Base-by-base conservation (phyloP, 2,113 vertebrate species). In the Corythornis cristatus region DNA sequence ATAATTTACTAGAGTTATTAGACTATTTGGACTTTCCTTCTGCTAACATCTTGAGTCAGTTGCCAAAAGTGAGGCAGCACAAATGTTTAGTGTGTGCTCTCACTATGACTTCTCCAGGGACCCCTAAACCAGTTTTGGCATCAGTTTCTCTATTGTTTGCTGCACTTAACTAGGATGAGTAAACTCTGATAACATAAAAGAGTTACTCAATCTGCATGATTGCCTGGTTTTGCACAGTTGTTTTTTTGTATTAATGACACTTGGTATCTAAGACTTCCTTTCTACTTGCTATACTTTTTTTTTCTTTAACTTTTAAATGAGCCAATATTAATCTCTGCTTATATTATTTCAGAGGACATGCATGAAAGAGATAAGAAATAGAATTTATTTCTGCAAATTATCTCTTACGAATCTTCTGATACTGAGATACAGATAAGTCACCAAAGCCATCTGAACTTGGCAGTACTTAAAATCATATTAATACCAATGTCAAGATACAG, bases 41-140 rank as follows among this genome's bases (percentile, higher is more conserved):
- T 95, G 74, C 91, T 96, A 93, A 85, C 23, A 40, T 74, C 80
- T 92, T 94, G 93, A 89, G 85, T 92, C 72, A 88, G 88, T 89
- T 95, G 88, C 65, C 28, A 67, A 77, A 95, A 77, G 53, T 68
- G 84, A 78, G 37, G 51, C 64, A 86, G 62, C 28, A 58, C 15
- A 33, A 58, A 75, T 12, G 8, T 80, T 58, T 60, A 65, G 42
- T 33, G 57, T 76, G 35, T 26, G 67, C 45, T 89, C 40, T 50
- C 2, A 4, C 73, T 10, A 5, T 18, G 8, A 67, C 48, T 73
- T 35, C 51, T 23, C 65, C 45, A 33, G 72, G 68, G 76, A 75
- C 16, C 50, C 37, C 48, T 12, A 17, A 68, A 88, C 65, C 43
- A 22, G 29, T 77, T 61, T 50, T 72, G 72, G 21, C 33, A 48